phyloP scores from a whole-genome alignment of 2,113 vertebrate species.

The Chrysochloris asiatica region DNA sequence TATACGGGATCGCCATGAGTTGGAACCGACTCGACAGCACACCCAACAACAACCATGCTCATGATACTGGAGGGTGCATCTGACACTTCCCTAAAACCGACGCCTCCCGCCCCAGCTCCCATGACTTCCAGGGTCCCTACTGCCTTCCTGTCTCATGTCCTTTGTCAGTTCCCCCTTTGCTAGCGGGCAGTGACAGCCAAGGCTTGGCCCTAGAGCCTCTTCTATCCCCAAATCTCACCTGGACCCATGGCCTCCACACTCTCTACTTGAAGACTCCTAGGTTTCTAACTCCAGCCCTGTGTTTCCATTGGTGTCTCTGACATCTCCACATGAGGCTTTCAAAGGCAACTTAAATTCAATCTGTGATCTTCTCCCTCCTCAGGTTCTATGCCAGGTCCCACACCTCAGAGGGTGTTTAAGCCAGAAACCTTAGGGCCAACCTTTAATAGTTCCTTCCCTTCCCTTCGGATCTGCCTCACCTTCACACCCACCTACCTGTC shows the following conservation, averaged over 20 bases:
- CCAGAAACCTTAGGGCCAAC: background rate
- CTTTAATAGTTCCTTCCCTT: background rate
- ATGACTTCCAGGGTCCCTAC: background rate
- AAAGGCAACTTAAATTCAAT: background rate
- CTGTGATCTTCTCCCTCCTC: background rate
- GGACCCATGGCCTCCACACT: background rate
- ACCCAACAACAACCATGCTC: too few species aligned
- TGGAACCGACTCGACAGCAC: too few species aligned
- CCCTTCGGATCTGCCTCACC: too few species aligned
- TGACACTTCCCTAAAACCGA: too few species aligned
- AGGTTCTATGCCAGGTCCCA: background rate
- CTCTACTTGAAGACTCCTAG: fast-evolving
- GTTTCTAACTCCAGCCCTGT: background rate
- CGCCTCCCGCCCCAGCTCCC: too few species aligned
- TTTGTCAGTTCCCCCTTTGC: too few species aligned
- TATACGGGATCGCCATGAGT: too few species aligned
- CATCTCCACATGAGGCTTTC: background rate
- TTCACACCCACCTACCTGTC: too few species aligned
- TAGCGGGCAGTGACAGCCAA: too few species aligned
- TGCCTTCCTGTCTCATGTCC: background rate
- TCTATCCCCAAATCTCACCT: background rate
- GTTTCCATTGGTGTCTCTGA: background rate
- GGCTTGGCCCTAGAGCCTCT: background rate
- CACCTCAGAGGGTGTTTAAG: background rate
- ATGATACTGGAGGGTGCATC: too few species aligned